Base-by-base conservation (phyloP, 2,113 vertebrate genomes). In the Seriola dumerili region DNA sequence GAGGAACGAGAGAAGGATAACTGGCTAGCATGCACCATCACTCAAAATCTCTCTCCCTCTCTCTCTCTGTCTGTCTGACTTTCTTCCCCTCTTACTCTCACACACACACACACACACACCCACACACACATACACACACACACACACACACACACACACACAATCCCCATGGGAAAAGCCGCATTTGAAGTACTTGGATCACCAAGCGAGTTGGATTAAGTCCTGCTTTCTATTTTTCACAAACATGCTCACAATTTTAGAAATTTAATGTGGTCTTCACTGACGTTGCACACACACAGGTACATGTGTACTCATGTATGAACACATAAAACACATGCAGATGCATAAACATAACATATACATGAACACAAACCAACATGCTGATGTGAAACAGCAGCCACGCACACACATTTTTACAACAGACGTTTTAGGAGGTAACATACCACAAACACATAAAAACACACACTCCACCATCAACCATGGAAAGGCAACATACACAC, bases 341-440 rank as follows among this genome's bases (percentile, higher is more conserved):
- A 17, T 3, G 9, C 73, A 23, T 7, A 17, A 62, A 65, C 50
- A 50, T 8, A 6, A 12, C 38, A 54, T 59, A 19, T 17, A 68
- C 66, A 55, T 19, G 29, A 36, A 61, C 62, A 86, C 13, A 73
- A 61, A 0, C 63, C 55, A 7, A 62, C 44, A 36, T 16, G 3
- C 40, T 42, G 44, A 54, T 8, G 36, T 14, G 16, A 62, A 59
- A 42, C 40, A 9, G 8, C 36, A 36, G 40, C 1, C n/a, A 3
- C 48, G 25, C 71, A 16, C 76, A 68, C 48, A 7, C 34, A n/a
- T 83, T 89, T 29, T 90, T 88, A 88, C 59, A 72, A 58, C 32
- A 7, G 52, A 72, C n/a, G 77, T 91, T 93, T 93, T 90, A 92
- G 8, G 87, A 88, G 84, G 91, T 88, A 85, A 78, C 87, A 88